Percentiles rank a stretch among this genome's conserved stretches.
Evolutionary conservation across 2,797 vertebrate genomes (phyloP).

Genomic region (Siniperca undulata): DNA sequence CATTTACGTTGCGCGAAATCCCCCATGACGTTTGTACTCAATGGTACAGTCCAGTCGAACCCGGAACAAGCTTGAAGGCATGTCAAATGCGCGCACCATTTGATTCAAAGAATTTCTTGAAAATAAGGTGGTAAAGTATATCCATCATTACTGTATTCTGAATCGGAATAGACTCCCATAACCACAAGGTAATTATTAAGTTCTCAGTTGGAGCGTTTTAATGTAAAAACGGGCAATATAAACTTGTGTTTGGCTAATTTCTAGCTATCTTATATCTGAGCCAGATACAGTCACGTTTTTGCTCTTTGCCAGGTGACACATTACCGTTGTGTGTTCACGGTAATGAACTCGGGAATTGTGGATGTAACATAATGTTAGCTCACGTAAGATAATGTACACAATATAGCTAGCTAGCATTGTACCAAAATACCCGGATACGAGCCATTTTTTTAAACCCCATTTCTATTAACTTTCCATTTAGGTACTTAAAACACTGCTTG

Average conservation of each 20-base stretch:
- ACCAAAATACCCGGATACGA: neutral
- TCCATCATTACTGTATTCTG: neutral
- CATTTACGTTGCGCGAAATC: accelerated
- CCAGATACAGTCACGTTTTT: slow-evolving; percentile 18
- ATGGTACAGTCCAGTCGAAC: slow-evolving; percentile 67
- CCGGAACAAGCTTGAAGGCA: slow-evolving; percentile 67
- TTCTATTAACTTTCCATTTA: neutral
- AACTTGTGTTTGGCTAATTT: slow-evolving; percentile 15
- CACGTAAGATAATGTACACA: neutral
- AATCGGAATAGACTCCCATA: neutral
- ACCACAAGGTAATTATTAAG: neutral
- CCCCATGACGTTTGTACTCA: neutral
- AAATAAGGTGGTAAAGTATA: slow-evolving; percentile 18
- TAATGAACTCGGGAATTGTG: neutral
- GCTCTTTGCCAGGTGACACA: neutral
- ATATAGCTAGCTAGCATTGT: neutral
- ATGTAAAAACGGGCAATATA: accelerated
- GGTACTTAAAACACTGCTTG: neutral
- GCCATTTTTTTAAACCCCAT: neutral
- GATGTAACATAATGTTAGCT: neutral
- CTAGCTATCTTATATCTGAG: slow-evolving; percentile 1
- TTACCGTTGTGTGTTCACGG: neutral
- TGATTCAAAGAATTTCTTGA: slow-evolving; percentile 31
- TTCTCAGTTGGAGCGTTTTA: neutral
- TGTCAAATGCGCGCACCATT: slow-evolving; percentile 53